phyloP scores from a whole-genome alignment of 2,888 invertebrate genomes.

The Ophion costatus region DNA sequence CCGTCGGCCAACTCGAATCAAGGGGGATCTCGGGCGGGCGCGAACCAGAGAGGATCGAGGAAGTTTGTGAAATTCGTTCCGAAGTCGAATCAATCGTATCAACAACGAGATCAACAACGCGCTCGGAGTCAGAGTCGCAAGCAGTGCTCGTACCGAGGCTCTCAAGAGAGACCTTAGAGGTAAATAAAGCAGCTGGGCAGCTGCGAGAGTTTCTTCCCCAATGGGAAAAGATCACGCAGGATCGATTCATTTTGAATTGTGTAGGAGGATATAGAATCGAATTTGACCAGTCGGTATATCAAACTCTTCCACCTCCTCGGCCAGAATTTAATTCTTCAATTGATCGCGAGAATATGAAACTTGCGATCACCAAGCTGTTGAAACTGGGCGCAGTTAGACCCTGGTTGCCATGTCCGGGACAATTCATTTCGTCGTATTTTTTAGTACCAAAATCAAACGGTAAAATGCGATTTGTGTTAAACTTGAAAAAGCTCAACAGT shows the following conservation, averaged over 20 bases:
- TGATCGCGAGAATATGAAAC: background rate
- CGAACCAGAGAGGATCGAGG: constrained; percentile 35
- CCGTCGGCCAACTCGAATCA: constrained; percentile 46
- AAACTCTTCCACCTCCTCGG: constrained; percentile 42
- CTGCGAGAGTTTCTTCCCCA: constrained; percentile 17
- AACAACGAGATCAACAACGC: constrained; percentile 49
- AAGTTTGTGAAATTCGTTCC: constrained; percentile 29
- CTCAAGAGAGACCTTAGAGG: constrained; percentile 36
- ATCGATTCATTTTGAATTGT: constrained; percentile 59
- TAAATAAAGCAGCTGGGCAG: constrained; percentile 64
- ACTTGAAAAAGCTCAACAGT: constrained; percentile 63
- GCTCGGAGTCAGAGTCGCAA: constrained; percentile 47
- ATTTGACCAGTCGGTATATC: constrained; percentile 51
- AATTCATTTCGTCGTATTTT: constrained; percentile 58
- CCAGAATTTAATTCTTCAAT: constrained; percentile 15
- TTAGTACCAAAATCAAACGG: constrained; percentile 53
- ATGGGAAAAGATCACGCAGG: constrained; percentile 47
- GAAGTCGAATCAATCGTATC: constrained; percentile 49
- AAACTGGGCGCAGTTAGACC: constrained; percentile 19
- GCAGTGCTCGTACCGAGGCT: constrained; percentile 40
- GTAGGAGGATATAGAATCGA: constrained; percentile 63
- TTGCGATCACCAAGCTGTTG: constrained; percentile 29
- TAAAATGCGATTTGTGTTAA: constrained; percentile 56
- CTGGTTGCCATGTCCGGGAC: constrained; percentile 30
- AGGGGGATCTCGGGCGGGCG: constrained; percentile 48